A percentile compares a stretch with the other conserved stretches of the same genome.
Conservation (phyloP, 1,140 invertebrate genomes). For the Samia ricini region DNA sequence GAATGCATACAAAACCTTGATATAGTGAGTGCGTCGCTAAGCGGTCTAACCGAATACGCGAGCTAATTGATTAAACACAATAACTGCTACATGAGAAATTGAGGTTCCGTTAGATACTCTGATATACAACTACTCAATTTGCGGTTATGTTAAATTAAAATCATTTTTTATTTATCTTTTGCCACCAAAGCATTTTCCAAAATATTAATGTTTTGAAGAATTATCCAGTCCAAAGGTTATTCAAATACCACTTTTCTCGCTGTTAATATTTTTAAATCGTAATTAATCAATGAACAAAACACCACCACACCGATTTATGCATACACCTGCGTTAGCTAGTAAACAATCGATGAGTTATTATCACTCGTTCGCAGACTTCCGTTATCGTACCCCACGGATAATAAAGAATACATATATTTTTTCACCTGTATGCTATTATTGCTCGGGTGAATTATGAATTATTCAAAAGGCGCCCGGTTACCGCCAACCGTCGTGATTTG, state of each 20-base stretch:
- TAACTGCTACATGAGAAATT: too few species aligned
- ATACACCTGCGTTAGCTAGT: constrained; percentile 20
- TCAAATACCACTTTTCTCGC: too few species aligned
- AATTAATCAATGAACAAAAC: constrained; percentile 23
- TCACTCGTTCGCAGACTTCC: constrained; percentile 22
- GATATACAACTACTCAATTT: too few species aligned
- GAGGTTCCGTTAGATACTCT: too few species aligned
- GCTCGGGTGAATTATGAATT: constrained; percentile 31
- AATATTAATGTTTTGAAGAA: background rate
- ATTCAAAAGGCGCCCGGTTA: constrained; percentile 25
- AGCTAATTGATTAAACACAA: too few species aligned
- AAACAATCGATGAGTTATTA: constrained; percentile 41
- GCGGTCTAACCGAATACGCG: too few species aligned
- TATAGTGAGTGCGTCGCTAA: too few species aligned
- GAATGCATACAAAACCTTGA: too few species aligned
- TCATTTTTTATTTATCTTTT: too few species aligned
- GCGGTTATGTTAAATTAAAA: too few species aligned
- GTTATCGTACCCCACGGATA: background rate
- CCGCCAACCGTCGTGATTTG: constrained; percentile 25
- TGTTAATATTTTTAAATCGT: background rate
- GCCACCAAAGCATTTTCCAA: too few species aligned
- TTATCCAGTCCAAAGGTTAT: too few species aligned
- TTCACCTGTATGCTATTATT: constrained; percentile 19
- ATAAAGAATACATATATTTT: constrained; percentile 14
- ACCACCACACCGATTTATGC: constrained; percentile 10